Evolutionary conservation across 2,113 vertebrate species (phyloP).

Genomic region (Crotalus helleri): DNA sequence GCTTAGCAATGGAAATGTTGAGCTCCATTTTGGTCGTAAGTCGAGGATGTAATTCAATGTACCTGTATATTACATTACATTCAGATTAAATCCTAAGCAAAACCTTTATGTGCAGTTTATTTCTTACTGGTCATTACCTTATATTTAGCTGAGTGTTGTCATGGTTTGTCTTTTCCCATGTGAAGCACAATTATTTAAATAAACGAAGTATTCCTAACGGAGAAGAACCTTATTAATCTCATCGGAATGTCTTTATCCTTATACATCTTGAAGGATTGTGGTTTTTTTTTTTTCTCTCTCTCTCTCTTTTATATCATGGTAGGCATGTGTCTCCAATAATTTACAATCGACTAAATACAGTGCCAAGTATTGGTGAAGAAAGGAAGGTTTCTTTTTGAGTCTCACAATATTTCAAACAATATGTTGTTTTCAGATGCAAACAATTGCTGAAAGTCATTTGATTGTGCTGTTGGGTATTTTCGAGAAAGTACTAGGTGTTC

Average conservation of each 20-base stretch:
- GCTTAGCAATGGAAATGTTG: not conserved
- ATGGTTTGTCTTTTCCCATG: not conserved
- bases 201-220: not conserved
- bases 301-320: not conserved
- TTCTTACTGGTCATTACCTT: not conserved
- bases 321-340: constrained; percentile 16
- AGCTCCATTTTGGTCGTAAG: not conserved
- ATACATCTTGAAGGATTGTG: not conserved
- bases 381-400: not conserved
- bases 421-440: not conserved
- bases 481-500: not conserved
- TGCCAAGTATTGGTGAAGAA: not conserved
- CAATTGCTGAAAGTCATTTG: not conserved
- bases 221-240: constrained; percentile 6
- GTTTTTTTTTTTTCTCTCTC: not conserved
- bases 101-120: not conserved
- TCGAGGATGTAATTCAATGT: not conserved
- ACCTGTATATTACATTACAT: not conserved
- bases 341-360: not conserved
- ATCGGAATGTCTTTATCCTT: not conserved
- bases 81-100: not conserved
- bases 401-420: not conserved
- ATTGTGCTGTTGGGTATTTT: not conserved
- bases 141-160: not conserved
- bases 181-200: not conserved